These are phyloP conservation scores for Stictocephala bisonia DNA, from an alignment of 2,888 invertebrate genomes.

Conservation along the genomic window DNA sequence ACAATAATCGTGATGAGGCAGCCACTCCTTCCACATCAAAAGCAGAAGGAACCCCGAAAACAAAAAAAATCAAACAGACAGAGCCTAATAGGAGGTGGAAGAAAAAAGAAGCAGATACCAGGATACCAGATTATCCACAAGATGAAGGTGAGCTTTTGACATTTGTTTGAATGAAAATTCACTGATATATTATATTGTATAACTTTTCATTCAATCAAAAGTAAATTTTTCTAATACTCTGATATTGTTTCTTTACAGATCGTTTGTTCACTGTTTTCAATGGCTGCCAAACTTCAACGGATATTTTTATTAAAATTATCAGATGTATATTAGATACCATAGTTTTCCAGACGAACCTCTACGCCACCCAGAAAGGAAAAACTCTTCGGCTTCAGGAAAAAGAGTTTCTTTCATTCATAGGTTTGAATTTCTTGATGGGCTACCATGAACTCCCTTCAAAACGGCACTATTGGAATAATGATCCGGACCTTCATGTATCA, in stretches of 20 bases:
- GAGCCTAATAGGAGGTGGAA: constrained; percentile 2
- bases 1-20: background rate
- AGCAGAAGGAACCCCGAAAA: constrained; percentile 1
- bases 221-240: constrained; percentile 9
- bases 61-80: background rate
- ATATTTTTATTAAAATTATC: background rate
- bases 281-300: background rate
- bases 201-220: constrained; percentile 5
- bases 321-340: background rate
- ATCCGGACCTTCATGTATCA: background rate
- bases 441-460: background rate
- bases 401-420: background rate
- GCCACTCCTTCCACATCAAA: background rate
- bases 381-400: background rate
- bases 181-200: background rate
- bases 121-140: constrained; percentile 1
- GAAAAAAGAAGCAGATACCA: background rate
- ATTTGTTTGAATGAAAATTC: constrained; percentile 6
- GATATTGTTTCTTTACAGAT: background rate
- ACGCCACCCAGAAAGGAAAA: constrained; percentile 1
- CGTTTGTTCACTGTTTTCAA: background rate
- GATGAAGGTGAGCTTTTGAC: constrained; percentile 5
- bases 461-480: background rate
- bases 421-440: constrained; percentile 25
- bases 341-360: background rate